A percentile compares a stretch with the other conserved stretches of the same genome.
Conservation (phyloP, 2,888 invertebrate genomes). For the Neoscelio sp. region DNA sequence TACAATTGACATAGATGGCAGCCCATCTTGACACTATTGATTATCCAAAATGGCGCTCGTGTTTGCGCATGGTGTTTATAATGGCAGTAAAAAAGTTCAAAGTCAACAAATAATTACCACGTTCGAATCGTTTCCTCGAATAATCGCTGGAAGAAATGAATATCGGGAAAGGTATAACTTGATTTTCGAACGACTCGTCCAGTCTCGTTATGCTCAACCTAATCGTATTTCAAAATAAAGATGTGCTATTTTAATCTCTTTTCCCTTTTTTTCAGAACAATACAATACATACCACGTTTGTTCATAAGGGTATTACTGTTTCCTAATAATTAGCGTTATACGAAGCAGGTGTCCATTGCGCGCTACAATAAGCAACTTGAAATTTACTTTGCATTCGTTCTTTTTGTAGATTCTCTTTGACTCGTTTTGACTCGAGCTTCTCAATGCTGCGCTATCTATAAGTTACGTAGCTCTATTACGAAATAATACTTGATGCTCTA, state of each 20-base stretch:
- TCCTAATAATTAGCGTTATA: slow-evolving; percentile 56
- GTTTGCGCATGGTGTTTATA: slow-evolving; percentile 38
- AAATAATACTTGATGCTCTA: slow-evolving; percentile 32
- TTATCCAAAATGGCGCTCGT: background rate
- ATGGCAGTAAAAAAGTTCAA: slow-evolving; percentile 39
- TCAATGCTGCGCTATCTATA: slow-evolving; percentile 4
- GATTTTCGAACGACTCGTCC: slow-evolving; percentile 37
- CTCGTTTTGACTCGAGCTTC: slow-evolving; percentile 63
- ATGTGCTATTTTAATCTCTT: slow-evolving; percentile 23
- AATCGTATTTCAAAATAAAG: slow-evolving; percentile 26
- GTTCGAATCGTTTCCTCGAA: no score
- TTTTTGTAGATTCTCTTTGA: slow-evolving; percentile 60
- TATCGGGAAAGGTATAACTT: background rate
- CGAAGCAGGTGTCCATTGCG: slow-evolving; percentile 42
- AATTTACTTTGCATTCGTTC: slow-evolving; percentile 28
- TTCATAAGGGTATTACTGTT: slow-evolving; percentile 34
- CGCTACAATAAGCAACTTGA: slow-evolving; percentile 21
- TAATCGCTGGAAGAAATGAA: no score
- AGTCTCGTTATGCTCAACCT: slow-evolving; percentile 15
- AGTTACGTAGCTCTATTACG: slow-evolving; percentile 12
- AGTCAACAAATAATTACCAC: background rate
- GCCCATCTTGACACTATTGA: no score
- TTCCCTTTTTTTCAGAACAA: slow-evolving; percentile 38
- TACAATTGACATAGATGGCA: slow-evolving; percentile 26
- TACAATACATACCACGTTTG: slow-evolving; percentile 52